Evolutionary conservation across 2,888 invertebrate species (phyloP), one percentile per base, ranked within the genome.

Genomic region (Volucella bombylans): DNA sequence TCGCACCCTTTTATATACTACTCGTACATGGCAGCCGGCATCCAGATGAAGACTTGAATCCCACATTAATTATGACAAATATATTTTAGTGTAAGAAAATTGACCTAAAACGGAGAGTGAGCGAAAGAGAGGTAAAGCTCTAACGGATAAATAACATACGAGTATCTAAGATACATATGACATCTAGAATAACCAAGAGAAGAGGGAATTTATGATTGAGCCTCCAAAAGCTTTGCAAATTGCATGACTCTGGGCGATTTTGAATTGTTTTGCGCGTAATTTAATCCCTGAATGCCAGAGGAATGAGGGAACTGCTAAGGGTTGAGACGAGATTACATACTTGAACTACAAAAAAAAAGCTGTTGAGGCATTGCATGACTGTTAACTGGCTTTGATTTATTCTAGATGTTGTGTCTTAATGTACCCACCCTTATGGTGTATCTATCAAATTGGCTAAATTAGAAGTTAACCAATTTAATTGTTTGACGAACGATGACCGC

Each of bases 1-100:
- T 65, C 83, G 57, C 49, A 69, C 71, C 79, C 65, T 79, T 83
- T 83, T 83, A 83, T 74, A 83, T 69, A 54, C 38, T 68, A 55
- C 14, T 9, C 18, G 31, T n/a, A n/a, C n/a, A 1, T 18, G 23
- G 23, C 23, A 23, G 4, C 23, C 23, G n/a, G 10, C 12, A 11
- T 50, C 18, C 23, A 43, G 39, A 23, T 9, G 23, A 59, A 23
- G 49, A 49, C 39, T 15, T 39, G 12, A 18, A 49, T 31, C 55
- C 23, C 41, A 15, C 8, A 11, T n/a, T 4, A 6, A 12, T 31
- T 6, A 31, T 31, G 55, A 55, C 8, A 31, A 31, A 52, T 8
- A 49, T 11, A 6, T n/a, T 2, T 8, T 49, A n/a, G 4, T 41
- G 10, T 8, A n/a, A 9, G 18, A 12, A 8, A 43, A 31, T 68